These are phyloP conservation scores for Sinocyclocheilus rhinocerous DNA, from an alignment of 2,113 vertebrate species.

Conservation along the genomic window DNA sequence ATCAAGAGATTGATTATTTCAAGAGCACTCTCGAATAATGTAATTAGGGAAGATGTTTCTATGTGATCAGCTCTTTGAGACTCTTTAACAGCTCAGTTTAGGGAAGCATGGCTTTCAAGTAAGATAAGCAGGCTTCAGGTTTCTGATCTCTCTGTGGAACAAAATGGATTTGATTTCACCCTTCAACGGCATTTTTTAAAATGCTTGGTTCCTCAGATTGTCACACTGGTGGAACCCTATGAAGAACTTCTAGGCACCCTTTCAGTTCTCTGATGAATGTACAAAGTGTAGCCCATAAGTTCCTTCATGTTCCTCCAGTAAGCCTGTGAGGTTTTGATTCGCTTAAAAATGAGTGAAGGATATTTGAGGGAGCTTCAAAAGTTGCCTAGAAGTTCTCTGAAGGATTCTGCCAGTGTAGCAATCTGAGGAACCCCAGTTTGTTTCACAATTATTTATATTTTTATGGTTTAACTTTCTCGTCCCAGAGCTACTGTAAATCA, in stretches of 20 bases:
- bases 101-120: not conserved
- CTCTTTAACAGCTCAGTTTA: not conserved
- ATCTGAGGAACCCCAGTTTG: not conserved
- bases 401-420: not conserved
- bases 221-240: not conserved
- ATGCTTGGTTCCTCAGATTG: not conserved
- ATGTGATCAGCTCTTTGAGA: slow-evolving; percentile 6
- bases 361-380: not conserved
- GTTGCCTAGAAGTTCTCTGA: not conserved
- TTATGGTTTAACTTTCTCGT: not conserved
- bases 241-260: not conserved
- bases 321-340: not conserved
- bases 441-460: not conserved
- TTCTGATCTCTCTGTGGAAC: not conserved
- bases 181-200: not conserved
- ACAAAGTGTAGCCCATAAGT: not conserved
- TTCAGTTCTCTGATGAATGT: not conserved
- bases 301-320: not conserved
- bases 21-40: not conserved
- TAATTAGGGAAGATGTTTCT: not conserved
- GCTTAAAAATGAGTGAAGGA: not conserved
- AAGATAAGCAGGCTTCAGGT: not conserved
- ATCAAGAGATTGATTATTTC: too few species aligned
- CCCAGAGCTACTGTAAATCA: not conserved
- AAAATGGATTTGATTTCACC: not conserved